Percentiles rank a stretch among this genome's conserved stretches.
These are phyloP conservation scores for Lasaia peninsularis DNA, from an alignment of 1,140 invertebrate genomes.

Conservation along the genomic window DNA sequence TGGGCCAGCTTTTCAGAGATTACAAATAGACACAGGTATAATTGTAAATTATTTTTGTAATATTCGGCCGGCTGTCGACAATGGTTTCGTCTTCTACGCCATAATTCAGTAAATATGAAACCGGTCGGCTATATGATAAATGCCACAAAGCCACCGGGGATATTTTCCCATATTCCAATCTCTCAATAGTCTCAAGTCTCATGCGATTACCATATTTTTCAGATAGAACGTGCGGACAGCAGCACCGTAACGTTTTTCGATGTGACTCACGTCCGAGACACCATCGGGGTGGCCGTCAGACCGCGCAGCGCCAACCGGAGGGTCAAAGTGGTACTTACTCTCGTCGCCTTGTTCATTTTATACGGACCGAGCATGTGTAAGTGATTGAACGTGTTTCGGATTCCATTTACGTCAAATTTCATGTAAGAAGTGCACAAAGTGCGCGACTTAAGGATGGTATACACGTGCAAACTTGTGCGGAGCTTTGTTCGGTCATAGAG, in stretches of 20 bases:
- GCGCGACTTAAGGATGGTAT: neutral
- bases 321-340: slow-evolving; percentile 80
- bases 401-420: neutral
- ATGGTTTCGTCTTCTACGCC: no score
- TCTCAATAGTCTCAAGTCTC: neutral
- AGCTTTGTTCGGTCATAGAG: no score
- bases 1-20: no score
- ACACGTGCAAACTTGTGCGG: no score
- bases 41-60: no score
- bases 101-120: no score
- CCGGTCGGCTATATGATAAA: no score
- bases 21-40: no score
- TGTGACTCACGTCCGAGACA: slow-evolving; percentile 80
- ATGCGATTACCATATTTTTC: slow-evolving; percentile 24
- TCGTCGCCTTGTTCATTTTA: slow-evolving; percentile 83
- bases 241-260: slow-evolving; percentile 78
- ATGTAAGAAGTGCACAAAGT: no score
- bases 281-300: slow-evolving; percentile 81
- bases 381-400: slow-evolving; percentile 36
- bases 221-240: slow-evolving; percentile 45
- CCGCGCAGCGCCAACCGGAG: slow-evolving; percentile 78
- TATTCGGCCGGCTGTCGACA: no score
- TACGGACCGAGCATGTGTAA: slow-evolving; percentile 84
- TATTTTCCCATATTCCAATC: neutral
- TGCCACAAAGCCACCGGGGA: no score